A percentile compares a stretch with the other conserved stretches of the same genome.
These are phyloP conservation scores for Amaurobius ferox DNA, from an alignment of 2,888 invertebrate genomes.

Conservation along the genomic window DNA sequence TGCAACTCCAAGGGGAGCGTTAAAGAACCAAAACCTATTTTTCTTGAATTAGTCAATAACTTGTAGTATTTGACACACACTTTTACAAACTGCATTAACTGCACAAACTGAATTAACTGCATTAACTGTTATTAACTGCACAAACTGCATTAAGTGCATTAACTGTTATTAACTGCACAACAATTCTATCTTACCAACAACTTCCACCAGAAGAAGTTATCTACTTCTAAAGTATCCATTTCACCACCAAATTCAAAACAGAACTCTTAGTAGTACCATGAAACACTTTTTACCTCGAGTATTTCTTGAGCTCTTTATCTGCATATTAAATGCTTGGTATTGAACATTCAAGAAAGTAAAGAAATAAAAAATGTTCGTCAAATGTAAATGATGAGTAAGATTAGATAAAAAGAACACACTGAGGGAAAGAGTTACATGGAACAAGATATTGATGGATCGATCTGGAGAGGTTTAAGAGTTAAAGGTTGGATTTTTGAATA, in stretches of 20 bases:
- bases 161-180: no score
- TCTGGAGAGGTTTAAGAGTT: neutral
- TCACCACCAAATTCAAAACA: neutral
- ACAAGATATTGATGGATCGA: neutral
- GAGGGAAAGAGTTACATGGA: neutral
- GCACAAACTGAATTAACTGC: no score
- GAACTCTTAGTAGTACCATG: neutral
- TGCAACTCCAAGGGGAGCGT: no score
- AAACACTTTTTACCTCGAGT: neutral
- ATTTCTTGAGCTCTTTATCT: neutral
- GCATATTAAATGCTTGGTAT: neutral
- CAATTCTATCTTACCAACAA: no score
- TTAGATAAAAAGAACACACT: neutral
- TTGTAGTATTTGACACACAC: no score
- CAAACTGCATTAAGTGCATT: no score
- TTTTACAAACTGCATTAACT: no score
- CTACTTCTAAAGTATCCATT: no score
- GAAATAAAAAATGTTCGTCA: neutral
- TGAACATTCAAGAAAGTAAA: neutral
- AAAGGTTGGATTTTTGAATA: neutral
- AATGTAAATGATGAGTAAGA: neutral
- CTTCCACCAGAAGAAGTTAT: no score
- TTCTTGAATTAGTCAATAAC: no score
- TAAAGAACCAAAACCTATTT: no score
- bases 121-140: no score